Percentiles rank a stretch among this genome's conserved stretches.
Conservation (phyloP, 2,888 invertebrate species). For the Ennomos quercinarius region DNA sequence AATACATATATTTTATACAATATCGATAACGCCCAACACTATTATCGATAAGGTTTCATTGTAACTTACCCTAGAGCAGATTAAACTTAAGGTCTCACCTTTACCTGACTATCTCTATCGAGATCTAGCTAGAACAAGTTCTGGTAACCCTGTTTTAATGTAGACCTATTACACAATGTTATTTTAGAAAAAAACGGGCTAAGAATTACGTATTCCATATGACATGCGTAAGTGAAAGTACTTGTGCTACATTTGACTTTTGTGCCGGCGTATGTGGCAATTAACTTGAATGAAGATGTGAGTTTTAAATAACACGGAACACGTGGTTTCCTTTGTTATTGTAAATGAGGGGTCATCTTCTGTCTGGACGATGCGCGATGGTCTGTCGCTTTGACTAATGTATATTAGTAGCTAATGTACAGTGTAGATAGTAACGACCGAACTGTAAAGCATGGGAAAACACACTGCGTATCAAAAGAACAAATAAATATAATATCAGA, state of each 20-base stretch:
- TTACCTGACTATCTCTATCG: background rate
- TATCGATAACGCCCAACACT: too few relatives aligned
- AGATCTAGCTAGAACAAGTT: conserved; percentile 17
- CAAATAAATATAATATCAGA: too few relatives aligned
- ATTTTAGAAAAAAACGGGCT: conserved; percentile 48
- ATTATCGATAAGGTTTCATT: too few relatives aligned
- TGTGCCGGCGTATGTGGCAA: conserved; percentile 43
- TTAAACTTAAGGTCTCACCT: too few relatives aligned
- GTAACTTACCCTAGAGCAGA: too few relatives aligned
- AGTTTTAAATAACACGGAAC: conserved; percentile 9
- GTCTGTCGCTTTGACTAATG: too few relatives aligned
- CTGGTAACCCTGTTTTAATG: conserved; percentile 38
- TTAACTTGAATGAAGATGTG: conserved; percentile 19
- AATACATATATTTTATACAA: too few relatives aligned
- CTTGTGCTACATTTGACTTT: conserved; percentile 49
- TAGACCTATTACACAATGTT: conserved; percentile 51
- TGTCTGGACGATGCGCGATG: too few relatives aligned
- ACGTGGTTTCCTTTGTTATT: conserved; percentile 18
- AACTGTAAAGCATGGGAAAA: too few relatives aligned
- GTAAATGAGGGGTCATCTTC: background rate
- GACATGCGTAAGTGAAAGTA: conserved; percentile 55
- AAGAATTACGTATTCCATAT: conserved; percentile 53
- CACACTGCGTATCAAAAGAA: too few relatives aligned
- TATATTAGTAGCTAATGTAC: too few relatives aligned
- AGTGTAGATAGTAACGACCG: too few relatives aligned